A percentile compares a stretch with the other conserved stretches of the same genome.
Evolutionary conservation across 2,888 invertebrate genomes (phyloP).

Genomic region (Shargacucullia verbasci): DNA sequence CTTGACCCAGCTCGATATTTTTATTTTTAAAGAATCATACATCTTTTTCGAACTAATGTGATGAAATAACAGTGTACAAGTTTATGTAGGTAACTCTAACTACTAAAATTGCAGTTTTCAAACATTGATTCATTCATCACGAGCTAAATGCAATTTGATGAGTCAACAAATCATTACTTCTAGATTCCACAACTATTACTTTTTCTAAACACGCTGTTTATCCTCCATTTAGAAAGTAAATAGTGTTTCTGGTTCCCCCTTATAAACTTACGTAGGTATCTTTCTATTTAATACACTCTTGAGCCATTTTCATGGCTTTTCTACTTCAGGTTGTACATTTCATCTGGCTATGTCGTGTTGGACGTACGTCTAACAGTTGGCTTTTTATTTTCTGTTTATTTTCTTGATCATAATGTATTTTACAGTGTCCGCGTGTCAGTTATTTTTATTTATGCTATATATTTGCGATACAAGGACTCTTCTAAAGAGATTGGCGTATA

Average conservation of each 20-base stretch:
- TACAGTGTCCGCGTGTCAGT: no score
- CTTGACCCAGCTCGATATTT: conserved; percentile 62
- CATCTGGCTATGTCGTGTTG: no score
- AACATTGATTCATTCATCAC: conserved; percentile 41
- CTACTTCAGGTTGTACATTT: no score
- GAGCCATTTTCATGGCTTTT: no score
- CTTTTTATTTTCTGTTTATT: no score
- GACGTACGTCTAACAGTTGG: no score
- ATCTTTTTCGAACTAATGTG: conserved; percentile 41
- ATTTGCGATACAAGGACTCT: no score
- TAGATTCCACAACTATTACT: conserved; percentile 26
- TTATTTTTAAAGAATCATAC: conserved; percentile 60
- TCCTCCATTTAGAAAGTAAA: neutral
- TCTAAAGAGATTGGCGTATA: no score
- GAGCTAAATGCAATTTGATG: conserved; percentile 8
- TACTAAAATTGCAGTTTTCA: conserved; percentile 27
- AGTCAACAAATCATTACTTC: conserved; percentile 22
- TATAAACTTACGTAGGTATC: neutral
- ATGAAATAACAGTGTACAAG: conserved; percentile 14
- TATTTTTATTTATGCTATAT: no score
- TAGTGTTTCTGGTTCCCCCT: conserved; percentile 5
- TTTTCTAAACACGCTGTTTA: conserved; percentile 12
- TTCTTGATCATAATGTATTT: no score
- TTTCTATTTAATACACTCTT: no score
- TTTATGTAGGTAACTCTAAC: conserved; percentile 24